Conservation (phyloP, 2,888 invertebrate genomes). For the Lithophane leautieri region DNA sequence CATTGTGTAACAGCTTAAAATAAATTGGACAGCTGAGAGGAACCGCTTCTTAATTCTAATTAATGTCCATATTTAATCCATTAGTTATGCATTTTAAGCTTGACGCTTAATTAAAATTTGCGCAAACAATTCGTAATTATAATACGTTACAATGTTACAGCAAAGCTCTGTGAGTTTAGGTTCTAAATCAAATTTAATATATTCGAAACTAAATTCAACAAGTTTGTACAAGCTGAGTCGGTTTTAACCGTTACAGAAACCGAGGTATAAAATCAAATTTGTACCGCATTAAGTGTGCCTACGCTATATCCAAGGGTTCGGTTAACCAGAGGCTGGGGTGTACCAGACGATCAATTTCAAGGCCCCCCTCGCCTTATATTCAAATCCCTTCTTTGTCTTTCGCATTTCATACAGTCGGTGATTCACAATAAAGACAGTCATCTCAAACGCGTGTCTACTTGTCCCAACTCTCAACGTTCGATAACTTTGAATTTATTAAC, state of each 20-base stretch:
- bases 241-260: constrained; percentile 59
- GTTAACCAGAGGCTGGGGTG: constrained; percentile 88
- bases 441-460: constrained; percentile 66
- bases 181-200: constrained; percentile 41
- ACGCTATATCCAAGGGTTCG: constrained; percentile 79
- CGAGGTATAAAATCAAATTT: constrained; percentile 85
- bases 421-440: constrained; percentile 80
- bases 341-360: constrained; percentile 88
- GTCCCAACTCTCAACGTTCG: constrained; percentile 58
- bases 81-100: constrained; percentile 36
- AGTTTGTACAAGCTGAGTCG: constrained; percentile 48
- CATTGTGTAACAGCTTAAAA: constrained; percentile 45
- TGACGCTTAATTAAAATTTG: constrained; percentile 35
- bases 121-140: constrained; percentile 32
- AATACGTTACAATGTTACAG: constrained; percentile 27
- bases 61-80: constrained; percentile 45
- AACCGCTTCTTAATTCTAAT: constrained; percentile 41
- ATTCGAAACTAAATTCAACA: constrained; percentile 60
- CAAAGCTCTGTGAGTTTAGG: constrained; percentile 20
- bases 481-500: constrained; percentile 56
- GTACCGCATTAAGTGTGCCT: constrained; percentile 84
- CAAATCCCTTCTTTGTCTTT: constrained; percentile 90
- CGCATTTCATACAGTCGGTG: constrained; percentile 85
- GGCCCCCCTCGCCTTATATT: constrained; percentile 86
- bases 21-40: constrained; percentile 36